Evolutionary conservation across 37 sponge, comb jelly and placozoan genomes (phyloP), one percentile per base, ranked within the genome.

Genomic region (Bolinopsis microptera): DNA sequence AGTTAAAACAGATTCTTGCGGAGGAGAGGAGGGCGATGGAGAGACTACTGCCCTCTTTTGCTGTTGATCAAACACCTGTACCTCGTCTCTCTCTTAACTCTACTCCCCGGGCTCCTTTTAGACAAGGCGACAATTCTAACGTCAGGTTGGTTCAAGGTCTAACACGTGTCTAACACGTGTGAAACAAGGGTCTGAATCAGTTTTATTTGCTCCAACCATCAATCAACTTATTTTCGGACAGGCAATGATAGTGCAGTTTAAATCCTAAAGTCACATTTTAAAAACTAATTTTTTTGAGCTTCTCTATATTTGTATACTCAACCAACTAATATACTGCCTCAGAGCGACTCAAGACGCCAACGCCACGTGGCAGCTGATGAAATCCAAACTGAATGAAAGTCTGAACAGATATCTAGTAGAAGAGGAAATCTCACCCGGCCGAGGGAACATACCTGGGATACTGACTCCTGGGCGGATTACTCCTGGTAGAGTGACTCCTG

Each of bases 341-440:
- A 77, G 80, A 36, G 27, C 80, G 13, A 32, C 80, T 1, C 80
- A 77, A 0, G 80, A 77, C 80, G 34, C 80, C 1, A 77, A 77
- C 80, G 32, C 80, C 1, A 34, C 80, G 36, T 77, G 80, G 80
- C 80, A 35, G 16, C 80, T 77, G 80, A 77, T 77, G 80, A 77
- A 77, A 36, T 77, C 33, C 33, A 77, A 34, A 32, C 80, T 77
- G 3, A 77, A 77, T 36, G 80, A 77, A 32, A 77, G 36, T 77
- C 80, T 77, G 33, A 77, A 77, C 80, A 77, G 33, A 32, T 77
- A 34, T 32, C 36, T 77, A 32, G 80, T 77, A 13, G 80, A 77
- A 36, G 9, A 27, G 2, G 33, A 32, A 16, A 36, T 77, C 21
- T 34, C 36, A 1, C 80, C 80, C 21, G 80, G 80, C 5, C 33